These are phyloP conservation scores for human (Homo sapiens) DNA, from an alignment of 2,113 vertebrate species.

Conservation along the genomic window DNA sequence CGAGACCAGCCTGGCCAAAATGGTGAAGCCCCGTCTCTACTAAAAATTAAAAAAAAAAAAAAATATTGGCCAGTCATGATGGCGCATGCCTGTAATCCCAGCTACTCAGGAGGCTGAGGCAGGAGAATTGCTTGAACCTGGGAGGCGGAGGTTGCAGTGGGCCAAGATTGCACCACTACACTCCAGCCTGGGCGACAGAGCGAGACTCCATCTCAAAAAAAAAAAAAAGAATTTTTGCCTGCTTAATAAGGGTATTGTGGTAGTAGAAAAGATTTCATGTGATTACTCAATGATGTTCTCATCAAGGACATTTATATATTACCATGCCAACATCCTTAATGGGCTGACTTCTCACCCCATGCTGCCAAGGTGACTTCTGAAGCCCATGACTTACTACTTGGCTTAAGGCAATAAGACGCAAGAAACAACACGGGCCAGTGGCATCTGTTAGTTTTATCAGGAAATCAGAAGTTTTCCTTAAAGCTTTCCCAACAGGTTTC, in stretches of 20 bases:
- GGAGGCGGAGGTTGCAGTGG: no score
- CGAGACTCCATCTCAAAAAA: no score
- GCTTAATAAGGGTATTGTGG: neutral
- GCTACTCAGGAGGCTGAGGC: no score
- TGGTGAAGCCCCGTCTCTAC: no score
- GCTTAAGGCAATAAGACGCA: neutral
- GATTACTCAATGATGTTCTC: neutral
- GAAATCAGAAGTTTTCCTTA: neutral
- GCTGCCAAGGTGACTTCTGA: neutral
- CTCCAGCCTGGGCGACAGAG: no score
- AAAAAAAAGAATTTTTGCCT: no score
- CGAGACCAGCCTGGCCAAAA: no score
- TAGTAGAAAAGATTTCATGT: neutral
- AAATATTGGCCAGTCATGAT: no score
- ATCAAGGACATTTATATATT: neutral
- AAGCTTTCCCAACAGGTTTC: neutral
- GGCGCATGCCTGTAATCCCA: accelerated
- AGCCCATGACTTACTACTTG: neutral
- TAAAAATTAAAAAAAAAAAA: no score
- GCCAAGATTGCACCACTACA: no score
- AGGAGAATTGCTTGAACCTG: no score
- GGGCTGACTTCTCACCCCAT: neutral
- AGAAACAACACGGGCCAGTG: neutral
- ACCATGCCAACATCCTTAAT: neutral
- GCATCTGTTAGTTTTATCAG: neutral